These are phyloP conservation scores for Eupithecia centaureata DNA, from an alignment of 2,888 invertebrate genomes.

Conservation along the genomic window DNA sequence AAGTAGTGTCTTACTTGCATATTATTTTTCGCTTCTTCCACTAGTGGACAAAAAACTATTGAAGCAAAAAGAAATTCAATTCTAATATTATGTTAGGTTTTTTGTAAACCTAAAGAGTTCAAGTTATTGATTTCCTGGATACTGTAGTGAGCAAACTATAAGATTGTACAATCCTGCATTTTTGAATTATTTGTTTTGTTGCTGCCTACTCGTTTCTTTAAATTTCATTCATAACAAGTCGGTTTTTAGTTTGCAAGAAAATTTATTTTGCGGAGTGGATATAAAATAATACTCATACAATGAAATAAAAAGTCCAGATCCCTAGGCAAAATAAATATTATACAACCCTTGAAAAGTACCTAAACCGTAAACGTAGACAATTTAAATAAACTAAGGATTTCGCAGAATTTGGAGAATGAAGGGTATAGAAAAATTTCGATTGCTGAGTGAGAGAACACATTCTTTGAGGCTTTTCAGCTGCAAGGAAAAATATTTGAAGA, in stretches of 20 bases:
- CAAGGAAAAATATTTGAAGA: slow-evolving; percentile 1
- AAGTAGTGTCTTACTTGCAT: too few species aligned
- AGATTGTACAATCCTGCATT: too few species aligned
- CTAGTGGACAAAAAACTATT: too few species aligned
- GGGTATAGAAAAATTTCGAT: slow-evolving; percentile 1
- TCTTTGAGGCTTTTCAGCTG: slow-evolving; percentile 1
- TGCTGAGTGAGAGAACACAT: not conserved
- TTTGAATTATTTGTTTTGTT: not conserved
- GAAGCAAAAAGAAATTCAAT: too few species aligned
- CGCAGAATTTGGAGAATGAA: not conserved
- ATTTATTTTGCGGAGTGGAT: not conserved
- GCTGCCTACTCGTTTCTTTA: not conserved
- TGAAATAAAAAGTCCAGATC: too few species aligned
- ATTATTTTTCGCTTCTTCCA: too few species aligned
- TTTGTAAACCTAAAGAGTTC: too few species aligned
- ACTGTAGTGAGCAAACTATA: too few species aligned
- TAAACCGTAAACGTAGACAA: not conserved
- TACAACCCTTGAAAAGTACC: not conserved
- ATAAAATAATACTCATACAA: too few species aligned
- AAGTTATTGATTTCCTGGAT: too few species aligned
- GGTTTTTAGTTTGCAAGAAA: not conserved
- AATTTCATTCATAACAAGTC: not conserved
- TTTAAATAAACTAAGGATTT: not conserved
- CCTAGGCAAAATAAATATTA: too few species aligned
- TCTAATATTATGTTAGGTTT: too few species aligned